These are phyloP conservation scores for Drosophila novamexicana DNA, from an alignment of 1,140 invertebrate genomes.

Conservation along the genomic window DNA sequence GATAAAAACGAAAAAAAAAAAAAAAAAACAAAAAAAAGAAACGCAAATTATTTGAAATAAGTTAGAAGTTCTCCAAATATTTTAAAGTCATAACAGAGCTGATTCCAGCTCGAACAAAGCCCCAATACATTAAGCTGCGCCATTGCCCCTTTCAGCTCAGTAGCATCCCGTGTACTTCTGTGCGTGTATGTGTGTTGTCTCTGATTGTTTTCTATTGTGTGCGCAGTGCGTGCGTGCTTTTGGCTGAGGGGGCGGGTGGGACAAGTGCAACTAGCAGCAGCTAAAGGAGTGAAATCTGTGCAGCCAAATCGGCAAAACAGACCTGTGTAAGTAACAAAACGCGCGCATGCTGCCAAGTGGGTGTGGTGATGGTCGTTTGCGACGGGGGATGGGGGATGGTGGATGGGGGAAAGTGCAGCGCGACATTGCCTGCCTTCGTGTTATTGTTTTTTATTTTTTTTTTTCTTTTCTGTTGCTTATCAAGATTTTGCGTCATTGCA, in stretches of 20 bases:
- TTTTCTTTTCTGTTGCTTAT: constrained; percentile 5
- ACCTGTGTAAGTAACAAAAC: constrained; percentile 32
- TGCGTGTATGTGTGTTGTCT: constrained; percentile 30
- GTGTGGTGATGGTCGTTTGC: constrained; percentile 5
- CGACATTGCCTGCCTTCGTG: neutral
- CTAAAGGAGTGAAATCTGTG: constrained; percentile 32
- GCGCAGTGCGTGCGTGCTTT: constrained; percentile 38
- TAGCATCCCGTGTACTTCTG: constrained; percentile 14
- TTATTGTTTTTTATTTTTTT: constrained; percentile 19
- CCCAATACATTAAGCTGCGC: constrained; percentile 9
- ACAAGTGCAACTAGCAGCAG: constrained; percentile 14
- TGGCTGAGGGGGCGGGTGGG: constrained; percentile 36
- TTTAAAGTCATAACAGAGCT: constrained; percentile 23
- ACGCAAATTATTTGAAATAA: constrained; percentile 19
- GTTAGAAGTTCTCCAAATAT: constrained; percentile 27
- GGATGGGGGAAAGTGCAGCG: neutral
- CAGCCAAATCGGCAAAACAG: constrained; percentile 21
- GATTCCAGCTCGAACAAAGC: constrained; percentile 17
- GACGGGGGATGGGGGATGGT: neutral
- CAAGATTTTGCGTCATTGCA: constrained; percentile 18
- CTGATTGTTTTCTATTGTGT: constrained; percentile 55
- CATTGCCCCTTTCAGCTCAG: constrained; percentile 16
- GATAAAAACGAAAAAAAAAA: constrained; percentile 19
- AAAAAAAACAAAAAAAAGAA: constrained; percentile 18
- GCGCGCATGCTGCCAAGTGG: constrained; percentile 14